Percentiles rank a stretch among this genome's conserved stretches.
Conservation (phyloP, 2,888 invertebrate genomes). For the Acrocera orbiculus region DNA sequence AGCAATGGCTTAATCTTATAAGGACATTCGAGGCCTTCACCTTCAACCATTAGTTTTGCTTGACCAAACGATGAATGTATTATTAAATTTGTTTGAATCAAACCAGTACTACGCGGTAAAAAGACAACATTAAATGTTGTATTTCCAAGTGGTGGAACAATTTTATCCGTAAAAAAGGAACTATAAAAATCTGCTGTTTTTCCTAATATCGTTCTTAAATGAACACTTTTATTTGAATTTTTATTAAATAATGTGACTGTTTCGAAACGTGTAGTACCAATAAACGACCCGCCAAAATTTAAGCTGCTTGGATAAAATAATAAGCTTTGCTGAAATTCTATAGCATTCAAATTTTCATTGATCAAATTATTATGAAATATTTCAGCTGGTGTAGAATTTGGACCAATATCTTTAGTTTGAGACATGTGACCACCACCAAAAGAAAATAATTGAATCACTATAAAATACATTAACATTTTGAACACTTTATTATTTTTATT, state of each 20-base stretch:
- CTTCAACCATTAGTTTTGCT: slow-evolving; percentile 70
- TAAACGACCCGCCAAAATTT: slow-evolving; percentile 44
- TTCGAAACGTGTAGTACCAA: slow-evolving; percentile 74
- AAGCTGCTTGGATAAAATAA: slow-evolving; percentile 35
- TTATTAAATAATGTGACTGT: slow-evolving; percentile 76
- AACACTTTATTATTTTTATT: no score
- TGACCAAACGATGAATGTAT: slow-evolving; percentile 91
- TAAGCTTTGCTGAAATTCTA: slow-evolving; percentile 22
- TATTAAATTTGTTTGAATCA: slow-evolving; percentile 69
- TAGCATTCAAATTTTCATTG: no score
- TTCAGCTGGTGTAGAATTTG: no score
- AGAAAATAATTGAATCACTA: no score
- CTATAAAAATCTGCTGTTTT: slow-evolving; percentile 92
- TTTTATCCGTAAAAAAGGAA: slow-evolving; percentile 92
- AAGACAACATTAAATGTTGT: slow-evolving; percentile 93
- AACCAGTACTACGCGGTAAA: slow-evolving; percentile 79
- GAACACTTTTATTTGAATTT: slow-evolving; percentile 69
- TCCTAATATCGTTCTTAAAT: slow-evolving; percentile 86
- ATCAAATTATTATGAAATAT: no score
- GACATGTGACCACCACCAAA: no score
- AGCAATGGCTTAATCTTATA: slow-evolving; percentile 83
- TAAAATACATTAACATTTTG: no score
- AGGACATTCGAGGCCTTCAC: slow-evolving; percentile 73
- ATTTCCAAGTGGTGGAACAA: slow-evolving; percentile 78
- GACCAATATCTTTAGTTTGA: no score